These are phyloP conservation scores for Onychostruthus taczanowskii DNA, from an alignment of 2,113 vertebrate genomes.

Conservation along the genomic window DNA sequence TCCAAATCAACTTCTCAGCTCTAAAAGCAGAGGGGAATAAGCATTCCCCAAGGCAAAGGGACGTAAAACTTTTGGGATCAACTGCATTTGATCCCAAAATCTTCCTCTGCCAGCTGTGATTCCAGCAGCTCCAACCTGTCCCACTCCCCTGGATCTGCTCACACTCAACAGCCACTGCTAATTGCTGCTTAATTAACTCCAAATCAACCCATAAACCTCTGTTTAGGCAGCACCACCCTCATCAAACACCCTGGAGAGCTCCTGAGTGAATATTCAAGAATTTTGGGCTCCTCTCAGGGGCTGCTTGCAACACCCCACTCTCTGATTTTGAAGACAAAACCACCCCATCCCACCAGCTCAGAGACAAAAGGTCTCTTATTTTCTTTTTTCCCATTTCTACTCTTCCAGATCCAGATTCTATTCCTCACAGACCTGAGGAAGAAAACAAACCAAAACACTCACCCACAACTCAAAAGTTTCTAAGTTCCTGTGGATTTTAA, in stretches of 20 bases:
- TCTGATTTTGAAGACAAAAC: background rate
- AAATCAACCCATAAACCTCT: background rate
- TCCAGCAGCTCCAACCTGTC: background rate
- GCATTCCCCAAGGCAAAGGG: background rate
- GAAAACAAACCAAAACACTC: background rate
- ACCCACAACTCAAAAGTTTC: background rate
- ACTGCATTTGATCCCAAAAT: background rate
- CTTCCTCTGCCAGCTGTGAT: background rate
- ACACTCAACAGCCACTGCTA: background rate
- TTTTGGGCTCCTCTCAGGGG: background rate
- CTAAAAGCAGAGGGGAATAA: constrained; percentile 5
- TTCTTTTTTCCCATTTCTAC: background rate
- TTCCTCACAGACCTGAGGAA: background rate
- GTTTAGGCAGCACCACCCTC: background rate
- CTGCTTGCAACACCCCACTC: background rate
- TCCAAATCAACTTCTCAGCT: constrained; percentile 26
- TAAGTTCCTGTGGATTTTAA: background rate
- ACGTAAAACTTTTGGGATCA: background rate
- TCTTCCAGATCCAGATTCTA: background rate
- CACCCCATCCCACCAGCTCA: background rate
- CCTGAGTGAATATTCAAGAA: background rate
- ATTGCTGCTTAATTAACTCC: background rate
- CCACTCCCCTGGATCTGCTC: background rate
- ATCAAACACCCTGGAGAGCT: background rate
- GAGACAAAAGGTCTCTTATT: background rate